Conservation (phyloP, 2,888 invertebrate genomes). For the Campoplex nolae region DNA sequence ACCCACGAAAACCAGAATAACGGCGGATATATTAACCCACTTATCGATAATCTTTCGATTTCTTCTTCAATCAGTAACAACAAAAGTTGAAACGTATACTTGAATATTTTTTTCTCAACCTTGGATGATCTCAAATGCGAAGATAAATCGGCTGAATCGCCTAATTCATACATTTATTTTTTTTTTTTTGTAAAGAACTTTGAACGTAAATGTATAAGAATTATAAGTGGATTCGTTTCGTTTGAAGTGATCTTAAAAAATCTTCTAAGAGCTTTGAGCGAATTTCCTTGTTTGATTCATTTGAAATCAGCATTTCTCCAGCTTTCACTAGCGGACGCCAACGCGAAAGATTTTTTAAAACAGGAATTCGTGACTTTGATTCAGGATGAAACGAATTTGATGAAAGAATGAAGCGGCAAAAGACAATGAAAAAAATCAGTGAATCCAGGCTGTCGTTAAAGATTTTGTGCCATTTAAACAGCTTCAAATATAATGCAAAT, state of each 20-base stretch:
- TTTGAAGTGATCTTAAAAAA: too few relatives aligned
- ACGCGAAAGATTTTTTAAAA: too few relatives aligned
- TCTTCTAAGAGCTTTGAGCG: too few relatives aligned
- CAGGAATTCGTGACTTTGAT: too few relatives aligned
- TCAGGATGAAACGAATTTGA: not conserved
- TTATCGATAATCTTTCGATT: slow-evolving; percentile 5
- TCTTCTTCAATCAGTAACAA: not conserved
- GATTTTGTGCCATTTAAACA: not conserved
- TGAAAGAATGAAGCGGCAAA: not conserved
- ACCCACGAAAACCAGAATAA: slow-evolving; percentile 11
- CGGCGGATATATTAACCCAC: slow-evolving; percentile 15
- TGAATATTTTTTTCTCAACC: not conserved
- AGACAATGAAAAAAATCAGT: not conserved
- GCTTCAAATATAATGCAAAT: not conserved
- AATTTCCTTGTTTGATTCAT: too few relatives aligned
- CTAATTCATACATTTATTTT: too few relatives aligned
- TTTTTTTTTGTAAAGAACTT: too few relatives aligned
- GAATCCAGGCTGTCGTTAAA: not conserved
- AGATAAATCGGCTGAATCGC: not conserved
- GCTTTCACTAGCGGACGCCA: too few relatives aligned
- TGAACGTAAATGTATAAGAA: too few relatives aligned
- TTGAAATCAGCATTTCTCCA: too few relatives aligned
- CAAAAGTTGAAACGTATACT: not conserved
- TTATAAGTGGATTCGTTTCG: too few relatives aligned
- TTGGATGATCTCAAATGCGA: not conserved